A percentile compares a stretch with the other conserved stretches of the same genome.
Conservation (phyloP, 35 echinoderm and acorn worm species). For the Amphiura filiformis region DNA sequence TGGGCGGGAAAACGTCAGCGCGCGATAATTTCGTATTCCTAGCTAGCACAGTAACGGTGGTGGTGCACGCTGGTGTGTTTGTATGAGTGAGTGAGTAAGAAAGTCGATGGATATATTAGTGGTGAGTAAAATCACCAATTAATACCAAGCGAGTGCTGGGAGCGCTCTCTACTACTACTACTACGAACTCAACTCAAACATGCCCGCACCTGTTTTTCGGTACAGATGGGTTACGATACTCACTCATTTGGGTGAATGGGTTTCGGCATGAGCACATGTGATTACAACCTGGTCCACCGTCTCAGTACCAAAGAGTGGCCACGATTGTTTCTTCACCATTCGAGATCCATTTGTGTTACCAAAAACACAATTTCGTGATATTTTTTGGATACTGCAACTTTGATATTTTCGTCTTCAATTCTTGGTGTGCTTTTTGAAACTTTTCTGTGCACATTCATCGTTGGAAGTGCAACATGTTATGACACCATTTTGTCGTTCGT, state of each 20-base stretch:
- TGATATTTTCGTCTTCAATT: background rate
- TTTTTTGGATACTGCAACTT: background rate
- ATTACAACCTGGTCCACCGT: background rate
- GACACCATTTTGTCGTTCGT: no score
- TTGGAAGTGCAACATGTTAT: background rate
- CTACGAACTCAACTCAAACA: background rate
- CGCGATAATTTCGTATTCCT: background rate
- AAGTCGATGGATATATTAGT: slow-evolving; percentile 2
- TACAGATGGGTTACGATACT: background rate
- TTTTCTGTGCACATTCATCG: no score
- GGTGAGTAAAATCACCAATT: slow-evolving; percentile 11
- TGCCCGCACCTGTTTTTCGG: background rate
- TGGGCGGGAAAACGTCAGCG: background rate
- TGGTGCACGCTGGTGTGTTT: no score
- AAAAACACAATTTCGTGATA: background rate
- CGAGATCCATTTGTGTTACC: background rate
- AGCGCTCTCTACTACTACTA: background rate
- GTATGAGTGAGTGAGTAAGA: background rate
- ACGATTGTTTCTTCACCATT: background rate
- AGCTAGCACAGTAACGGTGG: background rate
- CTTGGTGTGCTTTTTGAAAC: background rate
- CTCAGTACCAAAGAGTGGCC: background rate
- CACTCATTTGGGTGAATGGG: background rate
- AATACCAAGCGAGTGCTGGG: background rate
- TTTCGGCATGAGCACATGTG: background rate